A percentile compares a stretch with the other conserved stretches of the same genome.
Evolutionary conservation across 2,113 vertebrate genomes (phyloP).

Genomic region (Sitta europaea): DNA sequence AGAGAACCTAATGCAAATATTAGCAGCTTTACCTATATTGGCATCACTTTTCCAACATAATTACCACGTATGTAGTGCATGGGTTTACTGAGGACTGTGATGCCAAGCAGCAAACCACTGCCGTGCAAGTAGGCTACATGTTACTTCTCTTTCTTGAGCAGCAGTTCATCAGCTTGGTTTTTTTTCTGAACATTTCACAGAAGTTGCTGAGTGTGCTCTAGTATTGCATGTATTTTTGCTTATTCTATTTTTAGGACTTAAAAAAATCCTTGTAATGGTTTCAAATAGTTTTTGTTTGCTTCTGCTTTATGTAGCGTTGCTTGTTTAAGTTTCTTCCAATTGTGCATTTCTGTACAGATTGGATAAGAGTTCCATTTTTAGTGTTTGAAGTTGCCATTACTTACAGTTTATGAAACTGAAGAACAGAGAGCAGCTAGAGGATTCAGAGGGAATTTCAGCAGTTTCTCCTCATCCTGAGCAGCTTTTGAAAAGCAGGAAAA

Average conservation of each 20-base stretch:
- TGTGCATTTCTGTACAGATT: background rate
- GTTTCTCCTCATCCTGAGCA: background rate
- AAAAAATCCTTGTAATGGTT: background rate
- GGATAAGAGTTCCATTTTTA: background rate
- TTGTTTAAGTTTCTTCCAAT: background rate
- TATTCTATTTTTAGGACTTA: background rate
- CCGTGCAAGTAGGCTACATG: background rate
- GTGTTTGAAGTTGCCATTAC: background rate
- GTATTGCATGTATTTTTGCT: background rate
- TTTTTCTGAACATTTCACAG: background rate
- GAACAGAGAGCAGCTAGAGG: background rate
- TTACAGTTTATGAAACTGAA: background rate
- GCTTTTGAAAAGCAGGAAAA: background rate
- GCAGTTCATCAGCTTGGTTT: background rate
- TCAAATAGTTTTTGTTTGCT: background rate
- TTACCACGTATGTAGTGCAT: background rate
- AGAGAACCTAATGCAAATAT: background rate
- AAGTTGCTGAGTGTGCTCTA: background rate
- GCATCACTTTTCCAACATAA: background rate
- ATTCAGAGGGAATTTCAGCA: background rate
- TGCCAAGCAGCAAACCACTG: background rate
- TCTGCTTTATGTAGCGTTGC: background rate
- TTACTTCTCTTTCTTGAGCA: background rate
- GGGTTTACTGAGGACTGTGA: background rate
- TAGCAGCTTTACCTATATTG: background rate